Evolutionary conservation across 2,888 invertebrate genomes (phyloP).

Genomic region (Drosophila kanekoi): DNA sequence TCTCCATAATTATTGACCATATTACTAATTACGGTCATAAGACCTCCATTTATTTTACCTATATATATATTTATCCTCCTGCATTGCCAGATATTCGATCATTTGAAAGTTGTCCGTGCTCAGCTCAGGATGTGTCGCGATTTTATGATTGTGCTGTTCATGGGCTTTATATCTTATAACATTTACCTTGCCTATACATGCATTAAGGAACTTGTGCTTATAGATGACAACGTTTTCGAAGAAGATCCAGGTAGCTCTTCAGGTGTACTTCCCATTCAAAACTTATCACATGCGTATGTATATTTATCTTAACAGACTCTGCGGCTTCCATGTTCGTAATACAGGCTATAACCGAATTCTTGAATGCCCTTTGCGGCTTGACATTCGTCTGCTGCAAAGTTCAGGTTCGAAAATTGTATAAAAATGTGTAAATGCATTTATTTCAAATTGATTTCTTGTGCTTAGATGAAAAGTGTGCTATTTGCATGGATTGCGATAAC

Average conservation of each 20-base stretch:
- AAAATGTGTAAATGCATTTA: not conserved
- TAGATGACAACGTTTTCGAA: not conserved
- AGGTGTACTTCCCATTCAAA: not conserved
- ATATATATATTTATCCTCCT: not conserved
- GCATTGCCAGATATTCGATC: not conserved
- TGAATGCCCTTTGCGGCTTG: constrained; percentile 29
- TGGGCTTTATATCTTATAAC: constrained; percentile 4
- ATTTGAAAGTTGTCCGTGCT: not conserved
- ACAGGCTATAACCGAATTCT: constrained; percentile 4
- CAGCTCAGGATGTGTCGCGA: constrained; percentile 8
- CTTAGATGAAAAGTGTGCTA: constrained; percentile 13
- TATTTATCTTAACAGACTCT: not conserved
- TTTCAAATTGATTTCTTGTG: not conserved
- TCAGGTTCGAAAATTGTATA: constrained; percentile 12
- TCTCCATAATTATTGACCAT: not conserved
- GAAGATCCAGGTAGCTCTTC: constrained; percentile 4
- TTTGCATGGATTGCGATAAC: constrained; percentile 16
- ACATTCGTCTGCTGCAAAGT: constrained; percentile 28
- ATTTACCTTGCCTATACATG: not conserved
- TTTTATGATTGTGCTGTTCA: not conserved
- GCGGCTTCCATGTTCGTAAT: not conserved
- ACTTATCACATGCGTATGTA: not conserved
- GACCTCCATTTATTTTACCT: too few relatives aligned
- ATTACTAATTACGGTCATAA: not conserved
- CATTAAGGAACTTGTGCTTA: not conserved